Percentiles rank a stretch among this genome's conserved stretches.
Evolutionary conservation across 92 coral and sea anemone species (phyloP).

Genomic region (Blastomussa wellsi): DNA sequence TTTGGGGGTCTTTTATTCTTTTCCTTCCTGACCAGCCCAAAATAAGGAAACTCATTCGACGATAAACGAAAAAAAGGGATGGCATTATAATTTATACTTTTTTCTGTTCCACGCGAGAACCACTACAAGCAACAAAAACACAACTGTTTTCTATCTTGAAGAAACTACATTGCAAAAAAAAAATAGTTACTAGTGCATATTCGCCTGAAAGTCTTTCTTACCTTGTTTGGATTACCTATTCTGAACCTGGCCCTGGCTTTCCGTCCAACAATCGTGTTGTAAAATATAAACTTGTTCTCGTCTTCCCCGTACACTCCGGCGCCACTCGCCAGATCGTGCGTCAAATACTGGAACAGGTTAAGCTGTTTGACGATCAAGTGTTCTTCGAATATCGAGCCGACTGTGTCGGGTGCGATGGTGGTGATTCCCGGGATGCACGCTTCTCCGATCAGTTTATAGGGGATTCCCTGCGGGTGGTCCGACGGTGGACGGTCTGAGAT

Average conservation of each 20-base stretch:
- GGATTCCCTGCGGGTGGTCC: conserved; percentile 98
- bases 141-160: no score
- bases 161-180: no score
- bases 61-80: no score
- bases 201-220: no score
- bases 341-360: conserved; percentile 85
- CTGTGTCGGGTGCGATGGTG: conserved; percentile 68
- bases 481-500: conserved; percentile 94
- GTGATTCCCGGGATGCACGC: conserved; percentile 94
- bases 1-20: no score
- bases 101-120: no score
- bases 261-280: conserved; percentile 92
- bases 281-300: conserved; percentile 93
- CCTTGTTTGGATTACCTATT: conserved; percentile 94
- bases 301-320: conserved; percentile 98
- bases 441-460: conserved; percentile 95
- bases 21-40: no score
- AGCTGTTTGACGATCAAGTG: conserved; percentile 92
- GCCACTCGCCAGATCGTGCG: conserved; percentile 88
- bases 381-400: conserved; percentile 97
- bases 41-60: no score
- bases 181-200: neutral
- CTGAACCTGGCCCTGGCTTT: conserved; percentile 91
- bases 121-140: no score
- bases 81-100: no score